Conservation (phyloP, 2,888 invertebrate genomes). For the Autographa gamma region DNA sequence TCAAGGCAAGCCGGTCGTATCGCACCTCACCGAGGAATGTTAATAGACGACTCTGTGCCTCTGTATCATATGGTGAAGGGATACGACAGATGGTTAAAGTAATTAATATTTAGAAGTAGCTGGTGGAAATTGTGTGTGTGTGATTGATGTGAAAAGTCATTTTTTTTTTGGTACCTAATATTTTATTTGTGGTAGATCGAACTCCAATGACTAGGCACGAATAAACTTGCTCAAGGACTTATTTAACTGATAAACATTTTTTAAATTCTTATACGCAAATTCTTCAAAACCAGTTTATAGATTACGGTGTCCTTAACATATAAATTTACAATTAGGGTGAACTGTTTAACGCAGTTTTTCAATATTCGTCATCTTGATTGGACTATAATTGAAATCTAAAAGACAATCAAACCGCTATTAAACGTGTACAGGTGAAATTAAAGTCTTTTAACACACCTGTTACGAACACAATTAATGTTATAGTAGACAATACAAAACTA, state of each 20-base stretch:
- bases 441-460: background rate
- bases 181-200: too few species aligned
- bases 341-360: background rate
- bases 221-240: too few species aligned
- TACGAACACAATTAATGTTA: background rate
- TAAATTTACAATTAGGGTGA: background rate
- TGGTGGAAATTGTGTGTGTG: too few species aligned
- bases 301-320: background rate
- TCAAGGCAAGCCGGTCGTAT: slow-evolving; percentile 71
- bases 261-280: background rate
- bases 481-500: background rate
- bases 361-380: background rate
- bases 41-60: slow-evolving; percentile 40
- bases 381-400: background rate
- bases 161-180: too few species aligned
- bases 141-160: too few species aligned
- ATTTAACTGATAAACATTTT: background rate
- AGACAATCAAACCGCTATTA: background rate
- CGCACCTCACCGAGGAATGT: slow-evolving; percentile 52
- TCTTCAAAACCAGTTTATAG: background rate
- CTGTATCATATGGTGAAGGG: slow-evolving; percentile 26
- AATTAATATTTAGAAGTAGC: background rate
- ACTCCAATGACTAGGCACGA: too few species aligned
- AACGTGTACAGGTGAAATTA: background rate
- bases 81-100: slow-evolving; percentile 31